phyloP scores from a whole-genome alignment of 2,113 vertebrate genomes.

The Vanacampus margaritifer region DNA sequence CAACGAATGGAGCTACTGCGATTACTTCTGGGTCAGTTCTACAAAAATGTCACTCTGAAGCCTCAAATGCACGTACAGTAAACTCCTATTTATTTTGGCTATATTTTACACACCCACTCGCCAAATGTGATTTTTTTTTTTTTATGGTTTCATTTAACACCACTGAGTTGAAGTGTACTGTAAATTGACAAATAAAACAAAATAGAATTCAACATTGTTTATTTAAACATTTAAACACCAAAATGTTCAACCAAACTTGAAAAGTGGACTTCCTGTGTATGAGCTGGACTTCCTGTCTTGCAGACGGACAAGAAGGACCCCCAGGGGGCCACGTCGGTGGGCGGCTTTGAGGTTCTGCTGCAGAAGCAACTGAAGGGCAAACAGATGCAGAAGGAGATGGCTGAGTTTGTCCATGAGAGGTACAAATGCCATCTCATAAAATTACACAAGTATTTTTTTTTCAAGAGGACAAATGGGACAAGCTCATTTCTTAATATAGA shows the following conservation, averaged over 20 bases:
- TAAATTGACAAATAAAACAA: neutral
- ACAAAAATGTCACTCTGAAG: neutral
- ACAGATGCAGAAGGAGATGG: slow-evolving; percentile 98
- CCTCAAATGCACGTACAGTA: too few species aligned
- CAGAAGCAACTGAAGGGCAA: slow-evolving; percentile 97
- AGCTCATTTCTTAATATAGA: too few species aligned
- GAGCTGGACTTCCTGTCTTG: slow-evolving; percentile 29
- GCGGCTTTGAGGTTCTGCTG: slow-evolving; percentile 91
- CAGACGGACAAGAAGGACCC: slow-evolving; percentile 93
- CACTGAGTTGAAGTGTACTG: neutral
- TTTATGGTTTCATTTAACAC: too few species aligned
- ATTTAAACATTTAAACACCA: too few species aligned
- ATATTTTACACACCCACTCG: too few species aligned
- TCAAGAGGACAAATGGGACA: too few species aligned
- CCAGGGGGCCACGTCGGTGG: slow-evolving; percentile 82
- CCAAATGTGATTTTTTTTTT: too few species aligned
- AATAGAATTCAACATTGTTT: too few species aligned
- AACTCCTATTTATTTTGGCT: too few species aligned
- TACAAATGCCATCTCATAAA: slow-evolving; percentile 42
- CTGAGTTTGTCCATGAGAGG: slow-evolving; percentile 95
- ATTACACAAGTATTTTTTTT: neutral
- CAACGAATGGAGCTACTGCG: slow-evolving; percentile 97
- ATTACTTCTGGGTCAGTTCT: slow-evolving; percentile 94
- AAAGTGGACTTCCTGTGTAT: neutral
- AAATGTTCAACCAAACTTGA: neutral